Conservation (phyloP, 2,113 vertebrate species). For the Misgurnus mizolepis region DNA sequence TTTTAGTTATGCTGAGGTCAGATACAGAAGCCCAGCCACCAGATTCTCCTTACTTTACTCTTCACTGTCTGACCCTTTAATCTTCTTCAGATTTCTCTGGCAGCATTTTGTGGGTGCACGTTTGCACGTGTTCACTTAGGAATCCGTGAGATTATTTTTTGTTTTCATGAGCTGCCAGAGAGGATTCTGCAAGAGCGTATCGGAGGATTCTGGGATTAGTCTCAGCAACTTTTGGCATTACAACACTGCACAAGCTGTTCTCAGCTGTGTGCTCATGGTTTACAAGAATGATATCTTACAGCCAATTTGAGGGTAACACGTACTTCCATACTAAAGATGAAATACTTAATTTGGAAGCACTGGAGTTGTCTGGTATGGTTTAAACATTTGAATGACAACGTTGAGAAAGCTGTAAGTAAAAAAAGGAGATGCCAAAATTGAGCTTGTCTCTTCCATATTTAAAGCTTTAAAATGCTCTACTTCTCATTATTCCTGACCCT, state of each 20-base stretch:
- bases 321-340: too few relatives aligned
- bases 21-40: neutral
- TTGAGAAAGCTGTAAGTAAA: too few relatives aligned
- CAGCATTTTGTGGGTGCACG: slow-evolving; percentile 1
- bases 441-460: neutral
- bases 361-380: neutral
- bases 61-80: neutral
- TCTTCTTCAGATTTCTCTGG: slow-evolving; percentile 8
- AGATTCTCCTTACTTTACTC: slow-evolving; percentile 1
- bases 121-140: slow-evolving; percentile 31
- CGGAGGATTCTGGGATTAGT: slow-evolving; percentile 31
- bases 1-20: neutral
- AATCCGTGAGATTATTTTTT: slow-evolving; percentile 67
- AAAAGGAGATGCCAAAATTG: too few relatives aligned
- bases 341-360: neutral
- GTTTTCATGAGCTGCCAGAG: slow-evolving; percentile 54
- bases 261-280: neutral
- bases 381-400: too few relatives aligned
- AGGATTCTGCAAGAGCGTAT: slow-evolving; percentile 54
- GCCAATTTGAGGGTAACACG: neutral
- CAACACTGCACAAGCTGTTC: slow-evolving; percentile 1
- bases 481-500: too few relatives aligned
- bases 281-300: neutral
- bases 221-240: slow-evolving; percentile 26
- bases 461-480: neutral